Conservation (phyloP, 1,140 invertebrate species). For the Drosophila takahashii region DNA sequence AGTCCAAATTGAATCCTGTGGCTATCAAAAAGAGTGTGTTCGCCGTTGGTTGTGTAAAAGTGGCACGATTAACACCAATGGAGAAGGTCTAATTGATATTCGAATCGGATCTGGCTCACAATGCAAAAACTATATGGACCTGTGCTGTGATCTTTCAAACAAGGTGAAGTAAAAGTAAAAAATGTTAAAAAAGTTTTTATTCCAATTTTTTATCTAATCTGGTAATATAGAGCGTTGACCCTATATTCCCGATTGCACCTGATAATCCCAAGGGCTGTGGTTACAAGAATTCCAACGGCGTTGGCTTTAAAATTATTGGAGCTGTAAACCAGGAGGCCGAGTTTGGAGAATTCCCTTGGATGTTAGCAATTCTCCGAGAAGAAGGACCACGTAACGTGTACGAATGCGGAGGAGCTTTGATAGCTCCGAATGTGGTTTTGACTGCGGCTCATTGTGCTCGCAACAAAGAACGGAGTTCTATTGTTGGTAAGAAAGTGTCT, state of each 20-base stretch:
- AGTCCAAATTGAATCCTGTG: slow-evolving; percentile 60
- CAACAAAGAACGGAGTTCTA: slow-evolving; percentile 57
- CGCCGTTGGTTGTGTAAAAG: slow-evolving; percentile 75
- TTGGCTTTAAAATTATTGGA: slow-evolving; percentile 90
- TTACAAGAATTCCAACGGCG: slow-evolving; percentile 88
- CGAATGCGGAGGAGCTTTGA: slow-evolving; percentile 87
- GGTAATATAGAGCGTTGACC: slow-evolving; percentile 23
- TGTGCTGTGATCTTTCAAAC: slow-evolving; percentile 69
- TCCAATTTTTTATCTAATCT: neutral
- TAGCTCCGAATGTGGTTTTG: slow-evolving; percentile 86
- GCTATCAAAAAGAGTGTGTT: slow-evolving; percentile 85
- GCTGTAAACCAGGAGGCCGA: slow-evolving; percentile 86
- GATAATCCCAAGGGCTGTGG: slow-evolving; percentile 87
- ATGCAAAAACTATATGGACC: slow-evolving; percentile 66
- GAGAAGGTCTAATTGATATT: slow-evolving; percentile 90
- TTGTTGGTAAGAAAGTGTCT: slow-evolving; percentile 70
- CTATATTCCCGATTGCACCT: slow-evolving; percentile 16
- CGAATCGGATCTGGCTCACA: slow-evolving; percentile 60
- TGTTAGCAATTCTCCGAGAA: slow-evolving; percentile 90
- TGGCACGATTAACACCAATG: slow-evolving; percentile 88
- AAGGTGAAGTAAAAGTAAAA: slow-evolving; percentile 56
- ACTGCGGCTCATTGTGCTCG: slow-evolving; percentile 88
- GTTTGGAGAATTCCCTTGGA: slow-evolving; percentile 91
- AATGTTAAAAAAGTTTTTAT: neutral
- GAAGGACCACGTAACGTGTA: slow-evolving; percentile 86